Conservation (phyloP, 2,888 invertebrate genomes). For the Calliphora vomitoria region DNA sequence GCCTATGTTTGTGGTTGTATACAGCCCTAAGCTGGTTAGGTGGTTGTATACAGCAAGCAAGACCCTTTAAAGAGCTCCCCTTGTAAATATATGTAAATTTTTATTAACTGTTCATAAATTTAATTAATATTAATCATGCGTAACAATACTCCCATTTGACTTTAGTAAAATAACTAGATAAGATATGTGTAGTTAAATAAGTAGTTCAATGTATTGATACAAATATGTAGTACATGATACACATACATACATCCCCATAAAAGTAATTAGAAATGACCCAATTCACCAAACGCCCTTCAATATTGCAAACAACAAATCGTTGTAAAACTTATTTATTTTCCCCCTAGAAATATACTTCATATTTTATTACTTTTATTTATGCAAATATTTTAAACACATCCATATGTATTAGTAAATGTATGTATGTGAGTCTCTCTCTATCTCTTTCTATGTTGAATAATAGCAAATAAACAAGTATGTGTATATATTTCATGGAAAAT, state of each 20-base stretch:
- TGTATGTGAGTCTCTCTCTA: too few relatives aligned
- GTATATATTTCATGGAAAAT: conserved; percentile 20
- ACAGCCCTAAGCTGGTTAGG: too few relatives aligned
- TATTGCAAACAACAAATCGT: conserved; percentile 17
- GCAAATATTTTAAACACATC: background rate
- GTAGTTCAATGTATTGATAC: background rate
- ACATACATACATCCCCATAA: background rate
- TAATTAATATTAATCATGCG: too few relatives aligned
- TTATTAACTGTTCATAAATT: background rate
- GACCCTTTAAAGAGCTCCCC: too few relatives aligned
- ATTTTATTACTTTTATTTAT: conserved; percentile 3
- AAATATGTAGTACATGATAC: background rate
- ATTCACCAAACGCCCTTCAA: conserved; percentile 4
- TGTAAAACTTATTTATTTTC: conserved; percentile 19
- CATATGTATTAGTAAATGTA: too few relatives aligned
- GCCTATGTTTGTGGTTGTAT: too few relatives aligned
- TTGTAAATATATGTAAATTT: background rate
- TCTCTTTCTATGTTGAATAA: too few relatives aligned
- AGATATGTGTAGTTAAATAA: background rate
- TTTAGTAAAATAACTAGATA: too few relatives aligned
- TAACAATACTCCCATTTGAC: too few relatives aligned
- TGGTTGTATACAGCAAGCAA: too few relatives aligned
- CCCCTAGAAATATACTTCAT: background rate
- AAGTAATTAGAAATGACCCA: conserved; percentile 31
- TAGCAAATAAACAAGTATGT: too few relatives aligned